Percentiles rank a stretch among this genome's conserved stretches.
phyloP scores from a whole-genome alignment of 2,888 invertebrate species.

The Acleris laterana region DNA sequence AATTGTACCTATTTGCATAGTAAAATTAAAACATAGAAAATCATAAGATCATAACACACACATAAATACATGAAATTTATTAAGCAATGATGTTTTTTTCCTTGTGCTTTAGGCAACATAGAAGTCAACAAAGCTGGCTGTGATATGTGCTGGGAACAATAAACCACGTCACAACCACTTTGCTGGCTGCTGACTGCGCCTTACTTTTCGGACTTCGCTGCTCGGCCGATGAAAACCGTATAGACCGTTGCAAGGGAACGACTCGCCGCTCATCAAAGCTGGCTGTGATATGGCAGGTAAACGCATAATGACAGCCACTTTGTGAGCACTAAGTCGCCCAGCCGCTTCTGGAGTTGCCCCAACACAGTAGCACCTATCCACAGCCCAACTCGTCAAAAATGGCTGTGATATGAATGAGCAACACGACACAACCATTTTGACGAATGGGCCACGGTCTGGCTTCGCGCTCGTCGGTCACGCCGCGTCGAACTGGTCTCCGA shows the following conservation, averaged over 20 bases:
- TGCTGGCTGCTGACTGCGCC: constrained; percentile 82
- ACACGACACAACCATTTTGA: constrained; percentile 93
- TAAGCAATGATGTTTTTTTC: background rate
- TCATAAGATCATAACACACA: background rate
- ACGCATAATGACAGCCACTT: constrained; percentile 94
- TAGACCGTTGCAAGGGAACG: constrained; percentile 33
- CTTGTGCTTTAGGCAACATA: constrained; percentile 56
- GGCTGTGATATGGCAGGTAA: constrained; percentile 95
- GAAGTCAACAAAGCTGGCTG: constrained; percentile 96
- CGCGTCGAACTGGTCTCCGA: constrained; percentile 57
- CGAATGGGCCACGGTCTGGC: constrained; percentile 82
- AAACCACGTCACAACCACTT: constrained; percentile 93
- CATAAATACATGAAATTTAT: background rate
- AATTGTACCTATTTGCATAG: too few relatives aligned
- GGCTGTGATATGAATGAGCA: constrained; percentile 92
- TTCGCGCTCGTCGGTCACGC: constrained; percentile 13
- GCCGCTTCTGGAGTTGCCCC: constrained; percentile 19
- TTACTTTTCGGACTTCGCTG: constrained; percentile 11
- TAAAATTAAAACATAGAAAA: background rate
- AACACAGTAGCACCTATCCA: constrained; percentile 65
- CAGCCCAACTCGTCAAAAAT: constrained; percentile 96
- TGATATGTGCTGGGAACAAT: constrained; percentile 89
- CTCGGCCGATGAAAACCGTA: background rate
- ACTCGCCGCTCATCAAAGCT: constrained; percentile 96
- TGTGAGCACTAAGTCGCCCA: constrained; percentile 88